Evolutionary conservation across 2,888 invertebrate species (phyloP), one percentile per base, ranked within the genome.

Genomic region (Nephrotoma guestfalica): DNA sequence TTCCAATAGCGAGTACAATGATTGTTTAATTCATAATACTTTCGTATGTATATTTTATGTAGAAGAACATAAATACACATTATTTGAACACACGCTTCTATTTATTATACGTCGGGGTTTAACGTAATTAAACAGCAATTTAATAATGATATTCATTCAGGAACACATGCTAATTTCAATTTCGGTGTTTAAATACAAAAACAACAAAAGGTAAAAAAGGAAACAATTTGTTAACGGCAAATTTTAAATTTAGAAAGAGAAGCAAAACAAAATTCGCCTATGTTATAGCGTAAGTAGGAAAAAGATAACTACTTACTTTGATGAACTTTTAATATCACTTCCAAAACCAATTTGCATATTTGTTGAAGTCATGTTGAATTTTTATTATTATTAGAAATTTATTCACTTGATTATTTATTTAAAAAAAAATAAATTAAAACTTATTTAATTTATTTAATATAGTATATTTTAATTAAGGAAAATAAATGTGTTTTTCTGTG

Each of bases 321-420:
- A 94, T 83, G 94, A 94, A 89, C 94, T 93, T 90, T 93, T 94
- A 87, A 92, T 93, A 88, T 93, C 93, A 89, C 93, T 93, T 85
- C 92, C 92, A 88, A 94, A 89, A 87, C 94, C 94, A 88, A 93
- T 92, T 89, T 92, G 94, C 87, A 93, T 93, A 86, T 93, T 91
- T 71, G 94, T 94, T 86, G 94, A 94, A 90, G 94, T 94, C 94
- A 94, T 89, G 89, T 91, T 86, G 7, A 41, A 7, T 47, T 86
- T 45, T n/a, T 85, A 0, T 41, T 41, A 85, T 85, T 85, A 85
- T 85, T 85, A 15, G 5, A 18, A 43, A 85, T 71, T 71, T 71
- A 71, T 71, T 71, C 71, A 71, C 71, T 71, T 71, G 71, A 30
- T 71, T 71, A 30, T 71, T 71, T 71, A 57, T 57, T 57, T 30